Conservation (phyloP, 1,140 invertebrate genomes). For the Marisa cornuarietis region DNA sequence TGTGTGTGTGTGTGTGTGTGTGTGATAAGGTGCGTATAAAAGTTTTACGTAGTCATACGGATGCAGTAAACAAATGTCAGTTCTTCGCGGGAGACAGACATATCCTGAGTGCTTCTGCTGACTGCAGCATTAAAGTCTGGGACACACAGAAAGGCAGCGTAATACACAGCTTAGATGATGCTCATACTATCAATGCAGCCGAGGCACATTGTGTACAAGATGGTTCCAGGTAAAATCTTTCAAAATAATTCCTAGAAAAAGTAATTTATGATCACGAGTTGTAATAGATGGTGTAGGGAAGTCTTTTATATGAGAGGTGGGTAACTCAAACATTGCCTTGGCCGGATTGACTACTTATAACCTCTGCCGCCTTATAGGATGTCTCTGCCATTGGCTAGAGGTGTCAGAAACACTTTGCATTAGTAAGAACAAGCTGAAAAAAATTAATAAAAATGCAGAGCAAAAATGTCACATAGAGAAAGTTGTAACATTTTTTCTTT, state of each 20-base stretch:
- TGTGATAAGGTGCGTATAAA: conserved; percentile 54
- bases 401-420: too few relatives aligned
- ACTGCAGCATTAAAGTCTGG: conserved; percentile 58
- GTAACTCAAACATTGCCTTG: too few relatives aligned
- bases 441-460: too few relatives aligned
- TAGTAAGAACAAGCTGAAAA: too few relatives aligned
- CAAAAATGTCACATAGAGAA: too few relatives aligned
- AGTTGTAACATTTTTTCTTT: too few relatives aligned
- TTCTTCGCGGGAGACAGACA: conserved; percentile 52
- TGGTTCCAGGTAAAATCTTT: conserved; percentile 36
- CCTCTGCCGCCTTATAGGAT: too few relatives aligned
- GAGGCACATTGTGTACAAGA: conserved; percentile 42
- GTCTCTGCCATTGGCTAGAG: too few relatives aligned
- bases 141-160: conserved; percentile 47
- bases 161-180: conserved; percentile 38
- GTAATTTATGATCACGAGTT: too few relatives aligned
- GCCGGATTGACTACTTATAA: too few relatives aligned
- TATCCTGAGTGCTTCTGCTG: conserved; percentile 54
- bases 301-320: too few relatives aligned
- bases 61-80: conserved; percentile 57
- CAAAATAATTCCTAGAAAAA: not conserved
- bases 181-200: conserved; percentile 42
- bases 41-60: conserved; percentile 56
- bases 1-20: not conserved
- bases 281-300: not conserved